phyloP scores from a whole-genome alignment of 2,113 vertebrate species.

The Bagarius yarrelli region DNA sequence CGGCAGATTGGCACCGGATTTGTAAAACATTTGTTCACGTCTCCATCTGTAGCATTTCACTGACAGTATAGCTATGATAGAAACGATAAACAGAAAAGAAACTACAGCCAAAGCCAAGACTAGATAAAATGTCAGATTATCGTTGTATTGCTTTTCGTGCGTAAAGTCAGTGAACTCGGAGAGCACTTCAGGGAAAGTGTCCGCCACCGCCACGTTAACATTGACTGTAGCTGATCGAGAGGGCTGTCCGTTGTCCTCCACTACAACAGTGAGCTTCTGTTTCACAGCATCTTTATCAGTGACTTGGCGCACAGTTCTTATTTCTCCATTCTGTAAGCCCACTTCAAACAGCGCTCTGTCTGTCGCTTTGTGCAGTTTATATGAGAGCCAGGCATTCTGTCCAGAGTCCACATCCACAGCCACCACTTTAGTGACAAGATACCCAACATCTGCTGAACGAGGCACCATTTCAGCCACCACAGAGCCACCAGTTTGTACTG shows the following conservation, averaged over 20 bases:
- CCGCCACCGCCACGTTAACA: slow-evolving; percentile 42
- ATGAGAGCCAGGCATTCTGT: slow-evolving; percentile 50
- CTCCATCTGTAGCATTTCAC: slow-evolving; percentile 19
- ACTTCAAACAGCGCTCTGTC: slow-evolving; percentile 50
- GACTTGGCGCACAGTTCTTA: slow-evolving; percentile 42
- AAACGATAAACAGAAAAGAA: too few relatives aligned
- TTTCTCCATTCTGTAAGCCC: slow-evolving; percentile 46
- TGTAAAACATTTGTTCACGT: slow-evolving; percentile 9
- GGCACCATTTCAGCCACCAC: slow-evolving; percentile 41
- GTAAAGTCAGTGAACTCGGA: slow-evolving; percentile 42
- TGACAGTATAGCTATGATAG: too few relatives aligned
- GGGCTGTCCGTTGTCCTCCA: slow-evolving; percentile 52
- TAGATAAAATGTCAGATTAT: slow-evolving; percentile 37
- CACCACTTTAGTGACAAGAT: slow-evolving; percentile 50
- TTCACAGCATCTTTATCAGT: slow-evolving; percentile 46
- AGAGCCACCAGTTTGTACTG: slow-evolving; percentile 37
- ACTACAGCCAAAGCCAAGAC: too few relatives aligned
- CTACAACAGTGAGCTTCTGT: slow-evolving; percentile 45
- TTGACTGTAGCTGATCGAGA: slow-evolving; percentile 44
- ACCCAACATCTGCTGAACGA: slow-evolving; percentile 47
- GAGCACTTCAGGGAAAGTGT: slow-evolving; percentile 48
- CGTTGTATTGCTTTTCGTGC: slow-evolving; percentile 33
- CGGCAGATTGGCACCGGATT: slow-evolving; percentile 24
- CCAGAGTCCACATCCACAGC: slow-evolving; percentile 52
- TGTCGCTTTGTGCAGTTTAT: slow-evolving; percentile 46